These are phyloP conservation scores for Drosophila gunungcola DNA, from an alignment of 1,140 invertebrate species.

Conservation along the genomic window DNA sequence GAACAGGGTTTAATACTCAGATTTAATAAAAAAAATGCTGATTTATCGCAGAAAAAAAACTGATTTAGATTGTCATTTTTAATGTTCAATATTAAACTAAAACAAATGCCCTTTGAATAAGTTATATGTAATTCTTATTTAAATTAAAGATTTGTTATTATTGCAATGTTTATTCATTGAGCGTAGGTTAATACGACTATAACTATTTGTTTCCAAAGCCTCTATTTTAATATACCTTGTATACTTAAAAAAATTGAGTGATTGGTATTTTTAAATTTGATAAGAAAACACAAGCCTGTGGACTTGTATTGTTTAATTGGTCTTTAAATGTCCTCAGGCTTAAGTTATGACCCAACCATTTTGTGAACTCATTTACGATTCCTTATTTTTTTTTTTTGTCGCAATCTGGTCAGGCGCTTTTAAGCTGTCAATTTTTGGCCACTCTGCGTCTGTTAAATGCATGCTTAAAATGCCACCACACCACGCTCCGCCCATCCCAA, in stretches of 20 bases:
- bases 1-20: not conserved
- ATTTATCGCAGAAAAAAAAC: not conserved
- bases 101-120: no score
- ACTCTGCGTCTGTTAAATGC: constrained; percentile 73
- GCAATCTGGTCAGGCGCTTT: constrained; percentile 47
- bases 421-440: constrained; percentile 76
- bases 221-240: no score
- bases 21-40: not conserved
- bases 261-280: no score
- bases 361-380: constrained; percentile 20
- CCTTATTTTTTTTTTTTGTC: constrained; percentile 18
- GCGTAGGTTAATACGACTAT: not conserved
- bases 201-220: no score
- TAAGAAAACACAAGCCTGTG: no score
- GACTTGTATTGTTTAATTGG: no score
- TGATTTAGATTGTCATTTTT: no score
- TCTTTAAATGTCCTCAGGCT: not conserved
- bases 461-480: constrained; percentile 54
- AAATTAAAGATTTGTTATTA: no score
- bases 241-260: no score
- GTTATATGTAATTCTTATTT: no score
- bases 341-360: not conserved
- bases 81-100: no score
- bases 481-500: constrained; percentile 43
- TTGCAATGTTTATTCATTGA: no score